These are phyloP conservation scores for Epiblema foenella DNA, from an alignment of 2,888 invertebrate genomes.

Conservation along the genomic window DNA sequence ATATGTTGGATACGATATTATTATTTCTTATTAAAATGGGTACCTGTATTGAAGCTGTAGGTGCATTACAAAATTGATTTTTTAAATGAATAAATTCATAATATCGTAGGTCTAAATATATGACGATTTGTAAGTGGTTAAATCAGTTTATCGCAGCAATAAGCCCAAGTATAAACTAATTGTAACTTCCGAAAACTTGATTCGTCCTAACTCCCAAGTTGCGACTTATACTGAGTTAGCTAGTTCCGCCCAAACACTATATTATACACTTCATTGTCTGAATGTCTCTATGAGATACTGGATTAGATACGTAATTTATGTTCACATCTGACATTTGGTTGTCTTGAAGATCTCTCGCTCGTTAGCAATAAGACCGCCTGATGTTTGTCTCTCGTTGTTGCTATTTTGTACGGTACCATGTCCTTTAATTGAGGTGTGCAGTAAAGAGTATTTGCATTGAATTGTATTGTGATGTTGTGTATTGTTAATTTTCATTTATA, in stretches of 20 bases:
- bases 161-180: slow-evolving; percentile 59
- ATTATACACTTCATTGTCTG: slow-evolving; percentile 48
- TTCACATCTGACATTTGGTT: neutral
- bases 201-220: slow-evolving; percentile 59
- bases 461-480: no score
- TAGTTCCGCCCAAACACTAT: slow-evolving; percentile 56
- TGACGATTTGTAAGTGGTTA: slow-evolving; percentile 55
- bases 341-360: no score
- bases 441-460: no score
- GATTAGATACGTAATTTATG: slow-evolving; percentile 1
- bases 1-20: neutral
- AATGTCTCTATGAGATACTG: slow-evolving; percentile 21
- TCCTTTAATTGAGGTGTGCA: no score
- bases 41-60: no score
- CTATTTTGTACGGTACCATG: no score
- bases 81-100: neutral
- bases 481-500: no score
- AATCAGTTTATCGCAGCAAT: slow-evolving; percentile 65
- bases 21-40: no score
- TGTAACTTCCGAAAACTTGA: slow-evolving; percentile 67
- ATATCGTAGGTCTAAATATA: slow-evolving; percentile 20
- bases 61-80: no score
- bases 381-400: no score
- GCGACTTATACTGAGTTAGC: slow-evolving; percentile 58
- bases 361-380: no score